phyloP scores from a whole-genome alignment of 2,113 vertebrate species.

The Anolis sagrei region DNA sequence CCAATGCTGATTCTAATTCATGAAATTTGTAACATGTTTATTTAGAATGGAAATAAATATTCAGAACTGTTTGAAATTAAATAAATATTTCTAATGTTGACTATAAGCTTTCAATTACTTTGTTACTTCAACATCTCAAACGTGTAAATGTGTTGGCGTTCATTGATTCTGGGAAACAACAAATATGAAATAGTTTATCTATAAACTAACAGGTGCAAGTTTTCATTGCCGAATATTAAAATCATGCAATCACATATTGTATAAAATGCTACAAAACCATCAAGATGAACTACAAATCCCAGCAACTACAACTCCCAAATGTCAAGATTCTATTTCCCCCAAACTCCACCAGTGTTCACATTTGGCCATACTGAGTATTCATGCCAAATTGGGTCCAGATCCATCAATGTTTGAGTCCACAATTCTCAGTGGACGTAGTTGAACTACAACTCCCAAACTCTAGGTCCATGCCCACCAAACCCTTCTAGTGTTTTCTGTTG shows the following conservation, averaged over 20 bases:
- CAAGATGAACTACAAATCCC: too few species aligned
- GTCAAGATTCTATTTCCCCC: too few species aligned
- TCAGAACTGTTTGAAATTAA: not conserved
- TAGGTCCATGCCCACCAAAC: too few species aligned
- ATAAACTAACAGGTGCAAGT: not conserved
- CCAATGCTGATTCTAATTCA: too few species aligned
- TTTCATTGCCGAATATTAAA: not conserved
- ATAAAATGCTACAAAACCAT: not conserved
- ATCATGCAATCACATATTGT: not conserved
- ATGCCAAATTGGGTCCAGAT: too few species aligned
- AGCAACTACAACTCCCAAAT: too few species aligned
- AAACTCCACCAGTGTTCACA: too few species aligned
- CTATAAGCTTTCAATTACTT: not conserved
- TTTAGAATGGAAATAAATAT: not conserved
- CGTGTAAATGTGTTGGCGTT: not conserved
- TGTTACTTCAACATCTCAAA: not conserved
- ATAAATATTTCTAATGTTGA: not conserved
- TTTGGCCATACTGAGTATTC: too few species aligned
- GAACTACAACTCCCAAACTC: too few species aligned
- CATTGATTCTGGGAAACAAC: not conserved
- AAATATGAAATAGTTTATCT: not conserved
- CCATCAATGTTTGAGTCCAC: too few species aligned
- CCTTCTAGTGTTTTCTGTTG: too few species aligned
- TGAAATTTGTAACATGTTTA: not conserved
- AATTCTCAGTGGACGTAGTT: too few species aligned